Evolutionary conservation across 2,797 vertebrate genomes (phyloP), one percentile per base, ranked within the genome.

Genomic region (Chiloscyllium punctatum): DNA sequence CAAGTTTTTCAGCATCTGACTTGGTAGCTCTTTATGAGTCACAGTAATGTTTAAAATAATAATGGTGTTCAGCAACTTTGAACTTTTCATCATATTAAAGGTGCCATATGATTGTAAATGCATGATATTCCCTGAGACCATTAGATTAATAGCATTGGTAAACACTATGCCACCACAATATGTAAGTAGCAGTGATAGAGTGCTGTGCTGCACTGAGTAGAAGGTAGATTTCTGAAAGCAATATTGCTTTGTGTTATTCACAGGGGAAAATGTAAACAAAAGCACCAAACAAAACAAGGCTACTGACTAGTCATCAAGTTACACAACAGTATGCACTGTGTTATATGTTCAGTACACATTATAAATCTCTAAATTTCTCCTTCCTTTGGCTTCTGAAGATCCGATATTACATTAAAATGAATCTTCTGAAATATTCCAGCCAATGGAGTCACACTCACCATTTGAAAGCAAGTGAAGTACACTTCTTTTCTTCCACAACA

Each of bases 381-480:
- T 90, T 33, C 16, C 87, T 90, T 90, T 84, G 79, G 18, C 5
- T 23, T 62, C 87, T 4, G 30, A 90, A 30, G 30, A n/a, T 30
- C 53, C 90, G 53, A 30, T 30, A 30, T 62, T 90, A 62, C 30
- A 33, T 15, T 90, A 16, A 57, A 48, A 30, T 33, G 16, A 90
- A 90, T 62, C 25, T 18, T 15, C 87, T 33, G 53, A 1, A 30
- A 62, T 57, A 57, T 30, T 33, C 87, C 11, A 90, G 57, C 62
- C 30, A 90, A 90, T n/a, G 30, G 25, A 90, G 87, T 90, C 53
- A 62, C 37, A 84, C 79, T 84, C 37, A 90, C 53, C 87, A 90
- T 3, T 90, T 90, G 18, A 90, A 90, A 90, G 57, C 51, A 18
- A 90, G 53, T 90, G 53, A 62, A 90, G 53, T 27, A 66, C 30